Evolutionary conservation across 2,888 invertebrate genomes (phyloP).

Genomic region (Caenorhabditis sp.): DNA sequence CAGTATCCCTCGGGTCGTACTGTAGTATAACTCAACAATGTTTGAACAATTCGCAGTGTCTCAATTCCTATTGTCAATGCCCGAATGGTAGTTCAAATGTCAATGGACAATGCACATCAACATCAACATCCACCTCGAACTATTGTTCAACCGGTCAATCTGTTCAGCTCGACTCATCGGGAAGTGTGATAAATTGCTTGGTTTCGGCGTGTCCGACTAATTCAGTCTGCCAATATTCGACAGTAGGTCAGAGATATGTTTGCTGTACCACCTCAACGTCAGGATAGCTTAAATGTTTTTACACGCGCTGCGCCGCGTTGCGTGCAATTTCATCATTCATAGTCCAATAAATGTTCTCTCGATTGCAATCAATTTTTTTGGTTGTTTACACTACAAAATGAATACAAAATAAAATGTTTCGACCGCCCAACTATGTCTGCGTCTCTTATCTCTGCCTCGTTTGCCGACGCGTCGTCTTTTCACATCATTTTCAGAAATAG

Average conservation of each 20-base stretch:
- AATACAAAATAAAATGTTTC: background rate
- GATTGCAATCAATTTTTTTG: too few relatives aligned
- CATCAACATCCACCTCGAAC: slow-evolving; percentile 7
- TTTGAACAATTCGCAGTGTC: slow-evolving; percentile 28
- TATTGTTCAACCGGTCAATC: slow-evolving; percentile 25
- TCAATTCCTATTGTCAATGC: slow-evolving; percentile 28
- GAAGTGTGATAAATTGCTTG: slow-evolving; percentile 42
- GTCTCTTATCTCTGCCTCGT: background rate
- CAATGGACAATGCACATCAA: slow-evolving; percentile 2
- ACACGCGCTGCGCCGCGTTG: too few relatives aligned
- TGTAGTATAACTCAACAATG: slow-evolving; percentile 55
- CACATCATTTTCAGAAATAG: slow-evolving; percentile 28
- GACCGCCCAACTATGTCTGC: background rate
- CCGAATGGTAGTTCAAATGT: background rate
- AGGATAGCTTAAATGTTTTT: slow-evolving; percentile 23
- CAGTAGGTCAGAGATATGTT: slow-evolving; percentile 33
- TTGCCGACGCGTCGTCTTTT: slow-evolving; percentile 10
- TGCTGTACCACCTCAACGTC: slow-evolving; percentile 31
- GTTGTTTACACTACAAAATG: background rate
- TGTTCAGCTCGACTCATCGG: slow-evolving; percentile 18
- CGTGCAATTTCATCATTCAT: too few relatives aligned
- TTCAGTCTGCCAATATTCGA: slow-evolving; percentile 38
- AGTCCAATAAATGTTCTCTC: too few relatives aligned
- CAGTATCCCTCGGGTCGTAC: slow-evolving; percentile 37
- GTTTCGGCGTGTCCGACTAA: slow-evolving; percentile 37